Conservation (phyloP, 1,140 invertebrate genomes). For the Drosophila lini region DNA sequence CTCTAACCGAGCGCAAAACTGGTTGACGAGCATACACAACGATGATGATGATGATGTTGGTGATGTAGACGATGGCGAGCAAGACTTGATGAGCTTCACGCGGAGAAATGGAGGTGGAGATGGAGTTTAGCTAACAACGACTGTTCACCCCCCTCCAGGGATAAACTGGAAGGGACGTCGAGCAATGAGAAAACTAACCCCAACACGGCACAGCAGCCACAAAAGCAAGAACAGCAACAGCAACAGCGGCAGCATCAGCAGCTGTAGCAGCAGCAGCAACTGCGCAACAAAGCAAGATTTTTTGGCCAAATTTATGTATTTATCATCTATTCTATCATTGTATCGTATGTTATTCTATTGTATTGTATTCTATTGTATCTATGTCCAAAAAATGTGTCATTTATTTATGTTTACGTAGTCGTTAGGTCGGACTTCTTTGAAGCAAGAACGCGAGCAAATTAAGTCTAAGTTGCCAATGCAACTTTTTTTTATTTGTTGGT, state of each 20-base stretch:
- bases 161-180: slow-evolving; percentile 77
- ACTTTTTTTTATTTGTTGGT: slow-evolving; percentile 21
- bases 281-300: slow-evolving; percentile 28
- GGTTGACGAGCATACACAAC: slow-evolving; percentile 35
- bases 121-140: slow-evolving; percentile 57
- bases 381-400: slow-evolving; percentile 81
- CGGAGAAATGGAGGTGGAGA: slow-evolving; percentile 32
- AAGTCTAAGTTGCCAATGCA: slow-evolving; percentile 17
- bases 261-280: slow-evolving; percentile 8
- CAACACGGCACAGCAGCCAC: slow-evolving; percentile 16
- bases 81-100: slow-evolving; percentile 15
- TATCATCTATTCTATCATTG: slow-evolving; percentile 64
- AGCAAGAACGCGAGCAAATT: slow-evolving; percentile 16
- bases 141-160: slow-evolving; percentile 80
- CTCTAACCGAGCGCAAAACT: slow-evolving; percentile 48
- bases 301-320: slow-evolving; percentile 70
- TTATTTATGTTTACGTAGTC: slow-evolving; percentile 79
- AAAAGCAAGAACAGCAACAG: slow-evolving; percentile 30
- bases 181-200: slow-evolving; percentile 68
- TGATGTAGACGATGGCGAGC: slow-evolving; percentile 52
- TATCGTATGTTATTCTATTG: slow-evolving; percentile 61
- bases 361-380: slow-evolving; percentile 74
- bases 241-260: slow-evolving; percentile 9
- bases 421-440: slow-evolving; percentile 48
- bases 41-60: slow-evolving; percentile 63